A percentile compares a stretch with the other conserved stretches of the same genome.
Evolutionary conservation across 2,888 invertebrate genomes (phyloP).

Genomic region (Tetramorium bicarinatum): DNA sequence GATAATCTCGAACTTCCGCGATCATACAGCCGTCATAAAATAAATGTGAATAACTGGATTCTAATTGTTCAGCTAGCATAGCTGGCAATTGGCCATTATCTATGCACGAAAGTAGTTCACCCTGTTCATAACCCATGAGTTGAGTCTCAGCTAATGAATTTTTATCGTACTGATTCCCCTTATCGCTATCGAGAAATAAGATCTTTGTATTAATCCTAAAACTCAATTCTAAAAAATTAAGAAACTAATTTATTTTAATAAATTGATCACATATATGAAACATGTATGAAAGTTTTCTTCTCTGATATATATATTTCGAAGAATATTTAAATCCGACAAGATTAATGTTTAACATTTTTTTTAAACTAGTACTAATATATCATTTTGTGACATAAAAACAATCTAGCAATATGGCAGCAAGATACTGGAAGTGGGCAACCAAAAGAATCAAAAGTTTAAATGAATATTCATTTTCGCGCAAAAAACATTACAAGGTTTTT

Average conservation of each 20-base stretch:
- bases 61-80: slow-evolving; percentile 93
- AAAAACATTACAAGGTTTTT: neutral
- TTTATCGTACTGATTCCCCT: slow-evolving; percentile 87
- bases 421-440: neutral
- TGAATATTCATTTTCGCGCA: neutral
- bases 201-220: slow-evolving; percentile 3
- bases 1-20: slow-evolving; percentile 95
- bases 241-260: neutral
- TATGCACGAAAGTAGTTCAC: slow-evolving; percentile 94
- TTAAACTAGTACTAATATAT: neutral
- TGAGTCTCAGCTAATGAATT: slow-evolving; percentile 91
- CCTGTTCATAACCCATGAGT: slow-evolving; percentile 96
- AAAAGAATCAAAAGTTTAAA: neutral
- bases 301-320: neutral
- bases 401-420: neutral
- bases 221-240: slow-evolving; percentile 14
- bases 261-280: neutral
- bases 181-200: slow-evolving; percentile 79
- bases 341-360: slow-evolving; percentile 19
- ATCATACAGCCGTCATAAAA: slow-evolving; percentile 97
- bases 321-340: neutral
- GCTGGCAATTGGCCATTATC: slow-evolving; percentile 97
- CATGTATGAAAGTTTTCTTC: neutral
- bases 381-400: neutral
- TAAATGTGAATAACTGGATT: slow-evolving; percentile 93